Evolutionary conservation across 2,888 invertebrate species (phyloP).

Genomic region (Phortica magna): DNA sequence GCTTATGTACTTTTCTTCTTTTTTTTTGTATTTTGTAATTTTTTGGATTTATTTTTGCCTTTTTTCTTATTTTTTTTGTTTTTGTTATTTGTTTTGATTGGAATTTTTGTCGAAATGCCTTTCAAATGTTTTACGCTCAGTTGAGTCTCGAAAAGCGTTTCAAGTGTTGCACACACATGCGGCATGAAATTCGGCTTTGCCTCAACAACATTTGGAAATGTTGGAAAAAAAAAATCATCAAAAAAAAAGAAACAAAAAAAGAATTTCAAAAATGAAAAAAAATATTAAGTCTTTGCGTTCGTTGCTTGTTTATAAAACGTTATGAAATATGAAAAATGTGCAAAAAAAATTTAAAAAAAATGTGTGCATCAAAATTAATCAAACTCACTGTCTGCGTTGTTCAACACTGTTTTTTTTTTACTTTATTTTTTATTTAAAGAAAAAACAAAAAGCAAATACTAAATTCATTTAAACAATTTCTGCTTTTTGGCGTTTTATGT

Average conservation of each 20-base stretch:
- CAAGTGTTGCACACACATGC: too few relatives aligned
- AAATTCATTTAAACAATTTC: not conserved
- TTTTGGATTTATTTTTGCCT: slow-evolving; percentile 42
- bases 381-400: slow-evolving; percentile 15
- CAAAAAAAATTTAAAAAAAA: not conserved
- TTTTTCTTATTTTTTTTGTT: not conserved
- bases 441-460: not conserved
- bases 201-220: not conserved
- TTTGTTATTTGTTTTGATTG: too few relatives aligned
- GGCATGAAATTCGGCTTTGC: too few relatives aligned
- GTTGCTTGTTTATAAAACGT: too few relatives aligned
- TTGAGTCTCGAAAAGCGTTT: too few relatives aligned
- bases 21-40: slow-evolving; percentile 43
- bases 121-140: too few relatives aligned
- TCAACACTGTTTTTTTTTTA: not conserved
- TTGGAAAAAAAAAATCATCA: slow-evolving; percentile 37
- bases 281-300: too few relatives aligned
- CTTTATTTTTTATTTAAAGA: not conserved
- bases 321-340: not conserved
- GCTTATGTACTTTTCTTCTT: too few relatives aligned
- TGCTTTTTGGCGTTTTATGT: not conserved
- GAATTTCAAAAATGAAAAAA: too few relatives aligned
- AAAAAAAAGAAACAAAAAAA: slow-evolving; percentile 27
- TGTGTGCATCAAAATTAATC: slow-evolving; percentile 27
- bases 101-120: too few relatives aligned